Evolutionary conservation across 2,797 vertebrate genomes (phyloP).

Genomic region (Peromyscus melanophrys): DNA sequence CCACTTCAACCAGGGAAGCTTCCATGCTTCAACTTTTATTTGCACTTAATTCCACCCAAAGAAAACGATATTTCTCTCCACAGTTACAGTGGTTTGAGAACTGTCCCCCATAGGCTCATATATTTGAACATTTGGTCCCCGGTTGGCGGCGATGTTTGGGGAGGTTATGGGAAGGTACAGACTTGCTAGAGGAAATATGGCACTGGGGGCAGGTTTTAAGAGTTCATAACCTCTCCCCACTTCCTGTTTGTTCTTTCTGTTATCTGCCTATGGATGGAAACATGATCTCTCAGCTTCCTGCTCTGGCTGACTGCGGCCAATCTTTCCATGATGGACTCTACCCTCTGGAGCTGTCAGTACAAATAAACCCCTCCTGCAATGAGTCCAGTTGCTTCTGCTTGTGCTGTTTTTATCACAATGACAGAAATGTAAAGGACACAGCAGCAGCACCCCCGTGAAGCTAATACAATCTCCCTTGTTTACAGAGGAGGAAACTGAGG

Average conservation of each 20-base stretch:
- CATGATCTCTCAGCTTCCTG: not conserved
- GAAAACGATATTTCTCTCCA: not conserved
- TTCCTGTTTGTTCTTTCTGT: not conserved
- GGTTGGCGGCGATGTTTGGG: no score
- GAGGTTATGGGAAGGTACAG: not conserved
- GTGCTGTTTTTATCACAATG: not conserved
- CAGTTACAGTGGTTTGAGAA: not conserved
- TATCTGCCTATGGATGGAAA: not conserved
- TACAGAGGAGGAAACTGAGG: not conserved
- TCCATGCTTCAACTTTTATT: not conserved
- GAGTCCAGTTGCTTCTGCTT: not conserved
- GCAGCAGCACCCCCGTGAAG: fast-evolving
- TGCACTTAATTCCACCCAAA: not conserved
- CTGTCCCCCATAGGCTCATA: not conserved
- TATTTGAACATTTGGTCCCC: not conserved
- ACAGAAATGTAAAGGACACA: not conserved
- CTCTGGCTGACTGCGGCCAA: not conserved
- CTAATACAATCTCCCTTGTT: fast-evolving
- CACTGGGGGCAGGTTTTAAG: not conserved
- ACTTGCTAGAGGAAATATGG: not conserved
- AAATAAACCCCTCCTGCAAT: not conserved
- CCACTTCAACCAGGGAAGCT: not conserved
- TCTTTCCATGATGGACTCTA: not conserved
- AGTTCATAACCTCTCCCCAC: no score
- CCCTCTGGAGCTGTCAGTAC: not conserved